Evolutionary conservation across 1,140 invertebrate genomes (phyloP).

Genomic region (Magallana angulata): DNA sequence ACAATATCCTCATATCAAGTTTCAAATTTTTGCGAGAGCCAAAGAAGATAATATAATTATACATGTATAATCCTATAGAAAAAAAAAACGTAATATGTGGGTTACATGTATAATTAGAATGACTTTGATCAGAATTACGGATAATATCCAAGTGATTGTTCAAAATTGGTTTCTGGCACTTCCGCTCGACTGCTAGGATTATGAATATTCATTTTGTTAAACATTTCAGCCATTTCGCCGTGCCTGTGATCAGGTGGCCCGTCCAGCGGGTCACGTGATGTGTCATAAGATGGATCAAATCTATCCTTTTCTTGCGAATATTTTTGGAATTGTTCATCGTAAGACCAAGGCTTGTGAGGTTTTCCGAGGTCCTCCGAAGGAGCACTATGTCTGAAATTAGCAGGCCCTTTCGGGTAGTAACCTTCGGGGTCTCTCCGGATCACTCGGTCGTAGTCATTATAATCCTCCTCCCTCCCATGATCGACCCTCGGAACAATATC

Average conservation of each 20-base stretch:
- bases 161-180: conserved; percentile 63
- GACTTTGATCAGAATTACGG: conserved; percentile 41
- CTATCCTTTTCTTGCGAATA: conserved; percentile 37
- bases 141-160: conserved; percentile 68
- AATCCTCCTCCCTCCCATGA: neutral
- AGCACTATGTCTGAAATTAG: conserved; percentile 44
- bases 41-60: too few relatives aligned
- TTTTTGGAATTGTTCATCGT: conserved; percentile 56
- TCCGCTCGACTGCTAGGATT: conserved; percentile 1
- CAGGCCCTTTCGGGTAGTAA: conserved; percentile 21
- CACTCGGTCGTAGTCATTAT: conserved; percentile 18
- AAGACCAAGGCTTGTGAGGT: conserved; percentile 50
- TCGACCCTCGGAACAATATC: conserved; percentile 54
- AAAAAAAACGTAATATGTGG: too few relatives aligned
- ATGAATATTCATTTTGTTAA: conserved; percentile 61
- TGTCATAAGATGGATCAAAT: conserved; percentile 4
- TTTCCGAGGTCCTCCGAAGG: conserved; percentile 33
- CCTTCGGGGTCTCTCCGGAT: conserved; percentile 16
- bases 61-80: too few relatives aligned
- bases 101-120: neutral
- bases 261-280: conserved; percentile 40
- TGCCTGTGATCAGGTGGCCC: conserved; percentile 52
- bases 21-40: too few relatives aligned
- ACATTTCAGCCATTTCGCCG: conserved; percentile 65
- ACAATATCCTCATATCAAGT: too few relatives aligned